Base-by-base conservation (phyloP, 2,113 vertebrate species). In the Lasiurus cinereus region DNA sequence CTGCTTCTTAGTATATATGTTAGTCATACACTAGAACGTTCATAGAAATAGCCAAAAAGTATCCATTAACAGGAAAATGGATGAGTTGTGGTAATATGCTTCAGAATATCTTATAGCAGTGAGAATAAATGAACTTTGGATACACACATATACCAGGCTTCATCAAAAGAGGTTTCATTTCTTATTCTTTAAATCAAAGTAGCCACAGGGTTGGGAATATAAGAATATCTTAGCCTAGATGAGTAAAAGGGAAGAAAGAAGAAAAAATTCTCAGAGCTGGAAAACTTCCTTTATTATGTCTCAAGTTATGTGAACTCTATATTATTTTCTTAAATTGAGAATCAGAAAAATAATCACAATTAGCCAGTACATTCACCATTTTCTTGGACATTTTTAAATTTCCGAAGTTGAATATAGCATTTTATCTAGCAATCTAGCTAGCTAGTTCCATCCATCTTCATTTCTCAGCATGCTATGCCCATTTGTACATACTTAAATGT, bases 341-440 rank as follows among this genome's bases (percentile, higher is more conserved):
- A 67, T 50, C 62, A 90, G 22, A 80, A 50, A 94, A 95, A 83
- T 13, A 76, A n/a, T 90, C 46, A 83, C 5, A 94, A 12, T 70
- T 74, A 82, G 21, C 36, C 29, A 90, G 18, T 70, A 67, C 90
- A 79, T 64, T 62, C 36, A 91, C 12, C 80, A 5, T 69, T 80
- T 77, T 86, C 46, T 73, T 89, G 29, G 16, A 29, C 15, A 62
- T 64, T 95, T 89, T 46, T 72, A 83, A 79, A 73, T 96, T 90
- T 66, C 36, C 52, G 9, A 79, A 92, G 15, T 84, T 84, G 16
- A 78, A 88, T 76, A 29, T 39, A 56, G 11, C 3, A 22, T 96
- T 89, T 72, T 70, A 33, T 88, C 11, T 50, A 2, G 80, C 56
- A 29, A 3, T 56, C 54, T 83, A 56, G 19, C 24, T 83, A 64